Conservation (phyloP, 1,140 invertebrate genomes). For the Metopolophium dirhodum region DNA sequence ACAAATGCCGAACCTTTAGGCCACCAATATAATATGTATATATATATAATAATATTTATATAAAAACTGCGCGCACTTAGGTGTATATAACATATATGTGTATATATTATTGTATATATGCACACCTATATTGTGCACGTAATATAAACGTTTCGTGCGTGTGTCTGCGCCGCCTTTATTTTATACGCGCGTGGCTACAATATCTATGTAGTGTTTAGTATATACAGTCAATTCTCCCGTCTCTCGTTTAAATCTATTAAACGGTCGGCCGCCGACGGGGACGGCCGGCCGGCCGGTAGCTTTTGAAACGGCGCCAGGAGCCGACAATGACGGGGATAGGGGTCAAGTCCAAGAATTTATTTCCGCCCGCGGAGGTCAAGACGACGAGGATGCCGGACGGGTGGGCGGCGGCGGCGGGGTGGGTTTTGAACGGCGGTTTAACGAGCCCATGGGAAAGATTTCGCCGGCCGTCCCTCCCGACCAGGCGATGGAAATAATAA, state of each 20-base stretch:
- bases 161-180: background rate
- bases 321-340: conserved; percentile 13
- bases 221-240: background rate
- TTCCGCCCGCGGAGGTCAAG: conserved; percentile 33
- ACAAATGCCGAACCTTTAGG: background rate
- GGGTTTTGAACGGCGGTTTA: conserved; percentile 45
- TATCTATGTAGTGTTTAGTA: background rate
- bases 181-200: background rate
- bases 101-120: background rate
- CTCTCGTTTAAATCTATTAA: conserved; percentile 55
- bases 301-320: conserved; percentile 47
- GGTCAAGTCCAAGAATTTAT: conserved; percentile 52
- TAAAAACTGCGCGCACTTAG: background rate
- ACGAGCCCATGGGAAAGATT: conserved; percentile 55
- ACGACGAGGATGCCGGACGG: background rate
- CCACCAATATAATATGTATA: no score
- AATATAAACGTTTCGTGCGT: background rate
- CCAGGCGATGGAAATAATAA: background rate
- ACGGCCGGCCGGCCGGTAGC: background rate
- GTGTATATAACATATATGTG: background rate
- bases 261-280: background rate
- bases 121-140: background rate
- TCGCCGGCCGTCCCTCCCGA: background rate
- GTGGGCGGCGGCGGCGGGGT: background rate
- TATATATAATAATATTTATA: background rate